Evolutionary conservation across 2,888 invertebrate genomes (phyloP), one percentile per base, ranked within the genome.

Genomic region (Hipparchia sbordonii): DNA sequence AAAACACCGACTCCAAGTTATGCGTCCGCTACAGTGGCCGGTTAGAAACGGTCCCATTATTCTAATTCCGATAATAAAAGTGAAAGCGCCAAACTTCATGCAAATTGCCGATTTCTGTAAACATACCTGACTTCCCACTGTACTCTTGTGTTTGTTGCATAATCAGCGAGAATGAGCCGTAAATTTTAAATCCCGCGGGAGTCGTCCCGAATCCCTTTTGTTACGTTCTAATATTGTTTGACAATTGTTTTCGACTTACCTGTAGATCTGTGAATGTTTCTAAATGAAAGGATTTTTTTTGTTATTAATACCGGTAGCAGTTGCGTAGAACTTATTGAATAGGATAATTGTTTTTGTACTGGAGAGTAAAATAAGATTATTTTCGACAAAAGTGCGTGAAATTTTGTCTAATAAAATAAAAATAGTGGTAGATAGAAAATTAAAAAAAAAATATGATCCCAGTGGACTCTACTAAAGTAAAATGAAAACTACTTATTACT

Each of bases 71-170:
- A 90, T 87, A 91, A 90, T 87, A 85, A 87, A 89, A 92, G 93
- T 88, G 92, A 92, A 93, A 92, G 90, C 85, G 82, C 70, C 79
- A 75, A 84, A 82, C 82, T 84, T 83, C 83, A 89, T 88, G 89
- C 89, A 88, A 89, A 91, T 92, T 84, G 65, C 79, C 78, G 81
- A 80, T 79, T 82, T 79, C 79, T 83, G 81, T 84, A 89, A 90
- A 90, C 86, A 88, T 85, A 83, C 83, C 82, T 81, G 82, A 77
- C 78, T 79, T 79, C 80, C 79, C 77, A 82, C 82, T 81, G 79
- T 79, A 39, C 39, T 76, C 80, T 81, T 81, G 80, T 79, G 81
- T 79, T 81, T 79, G 79, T 90, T 87, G 89, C 88, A 86, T 85
- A 86, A 88, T 75, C 72, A 82, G 79, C 82, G 80, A 90, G 89